These are phyloP conservation scores for Orussus abietinus DNA, from an alignment of 1,140 invertebrate species.

Conservation along the genomic window DNA sequence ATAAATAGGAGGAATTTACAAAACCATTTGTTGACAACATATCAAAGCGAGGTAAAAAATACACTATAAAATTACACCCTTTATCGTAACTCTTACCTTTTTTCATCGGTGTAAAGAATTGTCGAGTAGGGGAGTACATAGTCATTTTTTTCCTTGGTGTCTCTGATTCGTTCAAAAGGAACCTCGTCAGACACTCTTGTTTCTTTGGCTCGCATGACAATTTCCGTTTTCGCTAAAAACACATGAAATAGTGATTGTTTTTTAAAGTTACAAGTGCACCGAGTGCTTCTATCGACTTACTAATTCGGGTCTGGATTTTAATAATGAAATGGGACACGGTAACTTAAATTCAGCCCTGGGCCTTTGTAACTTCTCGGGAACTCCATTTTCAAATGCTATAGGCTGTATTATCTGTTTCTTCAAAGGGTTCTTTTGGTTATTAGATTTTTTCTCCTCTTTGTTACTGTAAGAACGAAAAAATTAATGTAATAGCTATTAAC, in stretches of 20 bases:
- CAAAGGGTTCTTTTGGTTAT: neutral
- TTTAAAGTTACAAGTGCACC: conserved; percentile 4
- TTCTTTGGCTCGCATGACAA: conserved; percentile 1
- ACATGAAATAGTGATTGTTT: conserved; percentile 1
- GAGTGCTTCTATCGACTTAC: conserved; percentile 10
- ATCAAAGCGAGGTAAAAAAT: too few relatives aligned
- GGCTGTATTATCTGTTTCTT: conserved; percentile 12
- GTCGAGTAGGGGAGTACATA: conserved; percentile 17
- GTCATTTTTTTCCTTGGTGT: conserved; percentile 19
- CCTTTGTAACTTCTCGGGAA: conserved; percentile 26
- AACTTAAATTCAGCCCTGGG: conserved; percentile 30
- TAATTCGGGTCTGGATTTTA: conserved; percentile 19
- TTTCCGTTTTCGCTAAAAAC: conserved; percentile 27
- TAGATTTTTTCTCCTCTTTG: neutral
- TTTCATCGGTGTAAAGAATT: conserved; percentile 21
- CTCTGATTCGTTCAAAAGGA: conserved; percentile 17
- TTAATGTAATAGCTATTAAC: neutral
- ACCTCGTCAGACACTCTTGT: conserved; percentile 11
- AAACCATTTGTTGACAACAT: too few relatives aligned
- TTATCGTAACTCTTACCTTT: too few relatives aligned
- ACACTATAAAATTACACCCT: too few relatives aligned
- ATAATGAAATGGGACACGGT: conserved; percentile 31
- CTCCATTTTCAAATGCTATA: conserved; percentile 32
- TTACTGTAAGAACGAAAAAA: too few relatives aligned
- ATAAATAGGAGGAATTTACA: too few relatives aligned